phyloP scores from a whole-genome alignment of 2,113 vertebrate species.

The Sturnira hondurensis region DNA sequence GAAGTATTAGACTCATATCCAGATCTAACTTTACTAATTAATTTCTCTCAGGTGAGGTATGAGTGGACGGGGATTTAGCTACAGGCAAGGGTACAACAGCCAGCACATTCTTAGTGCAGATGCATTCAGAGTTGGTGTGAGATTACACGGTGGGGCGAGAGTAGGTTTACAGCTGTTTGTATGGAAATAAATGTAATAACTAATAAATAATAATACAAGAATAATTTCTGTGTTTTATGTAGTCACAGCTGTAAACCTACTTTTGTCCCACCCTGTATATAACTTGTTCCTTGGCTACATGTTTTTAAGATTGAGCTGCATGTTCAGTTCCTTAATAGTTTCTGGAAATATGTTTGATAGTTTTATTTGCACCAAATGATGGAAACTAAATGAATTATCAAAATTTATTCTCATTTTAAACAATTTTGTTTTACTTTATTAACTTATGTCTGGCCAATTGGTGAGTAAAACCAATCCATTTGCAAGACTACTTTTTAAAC shows the following conservation, averaged over 20 bases:
- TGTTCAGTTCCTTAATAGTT: background rate
- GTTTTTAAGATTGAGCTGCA: background rate
- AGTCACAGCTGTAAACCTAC: background rate
- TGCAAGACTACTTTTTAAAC: background rate
- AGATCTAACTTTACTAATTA: background rate
- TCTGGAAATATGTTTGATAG: background rate
- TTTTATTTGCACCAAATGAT: background rate
- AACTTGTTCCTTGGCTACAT: background rate
- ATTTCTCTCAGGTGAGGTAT: background rate
- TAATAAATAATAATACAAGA: background rate
- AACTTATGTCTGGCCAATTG: background rate
- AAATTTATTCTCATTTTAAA: slow-evolving; percentile 20
- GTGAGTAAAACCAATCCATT: background rate
- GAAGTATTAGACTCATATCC: background rate
- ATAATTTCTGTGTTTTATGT: background rate
- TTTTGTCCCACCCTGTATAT: background rate
- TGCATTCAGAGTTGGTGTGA: background rate
- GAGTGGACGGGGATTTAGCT: background rate
- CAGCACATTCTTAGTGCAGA: background rate
- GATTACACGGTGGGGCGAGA: background rate
- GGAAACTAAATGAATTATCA: slow-evolving; percentile 1
- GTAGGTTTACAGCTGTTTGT: background rate
- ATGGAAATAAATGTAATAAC: background rate
- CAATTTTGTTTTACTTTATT: background rate
- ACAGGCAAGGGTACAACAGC: background rate